Percentiles rank a stretch among this genome's conserved stretches.
These are phyloP conservation scores for Hylaeus anthracinus DNA, from an alignment of 1,140 invertebrate species.

Conservation along the genomic window DNA sequence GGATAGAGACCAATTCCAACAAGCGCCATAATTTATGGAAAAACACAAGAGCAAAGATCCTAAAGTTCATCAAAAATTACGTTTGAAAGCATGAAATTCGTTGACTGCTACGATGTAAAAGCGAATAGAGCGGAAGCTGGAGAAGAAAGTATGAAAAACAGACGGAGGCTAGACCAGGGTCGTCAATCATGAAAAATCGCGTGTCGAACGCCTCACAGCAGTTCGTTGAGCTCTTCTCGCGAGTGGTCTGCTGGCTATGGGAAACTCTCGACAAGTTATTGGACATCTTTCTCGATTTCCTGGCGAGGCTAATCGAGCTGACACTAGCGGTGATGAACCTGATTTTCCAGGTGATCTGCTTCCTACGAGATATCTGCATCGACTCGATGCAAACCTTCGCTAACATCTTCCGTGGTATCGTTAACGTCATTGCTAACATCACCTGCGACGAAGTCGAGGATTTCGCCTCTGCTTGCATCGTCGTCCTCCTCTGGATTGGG, in stretches of 20 bases:
- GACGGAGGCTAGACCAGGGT: too few relatives aligned
- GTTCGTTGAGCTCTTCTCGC: conserved; percentile 53
- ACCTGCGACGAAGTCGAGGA: conserved; percentile 72
- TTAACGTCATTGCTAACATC: conserved; percentile 66
- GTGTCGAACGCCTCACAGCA: conserved; percentile 52
- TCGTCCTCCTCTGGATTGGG: conserved; percentile 69
- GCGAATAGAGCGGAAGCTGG: too few relatives aligned
- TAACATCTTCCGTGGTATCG: conserved; percentile 68
- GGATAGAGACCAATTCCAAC: background rate
- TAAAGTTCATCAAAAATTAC: background rate
- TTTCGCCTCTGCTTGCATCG: conserved; percentile 68
- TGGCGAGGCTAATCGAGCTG: conserved; percentile 66
- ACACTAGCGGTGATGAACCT: conserved; percentile 65
- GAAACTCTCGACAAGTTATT: conserved; percentile 67
- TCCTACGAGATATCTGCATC: conserved; percentile 69
- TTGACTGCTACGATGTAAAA: too few relatives aligned
- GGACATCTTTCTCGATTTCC: conserved; percentile 69
- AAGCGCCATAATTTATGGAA: background rate
- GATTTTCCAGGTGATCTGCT: conserved; percentile 64
- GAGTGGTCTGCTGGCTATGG: conserved; percentile 61
- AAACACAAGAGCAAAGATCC: conserved; percentile 3
- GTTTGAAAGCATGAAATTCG: background rate
- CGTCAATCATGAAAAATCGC: conserved; percentile 51
- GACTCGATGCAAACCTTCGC: conserved; percentile 72
- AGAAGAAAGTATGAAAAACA: background rate